Conservation (phyloP, 2,113 vertebrate species). For the Leptobrachium ailaonicum region DNA sequence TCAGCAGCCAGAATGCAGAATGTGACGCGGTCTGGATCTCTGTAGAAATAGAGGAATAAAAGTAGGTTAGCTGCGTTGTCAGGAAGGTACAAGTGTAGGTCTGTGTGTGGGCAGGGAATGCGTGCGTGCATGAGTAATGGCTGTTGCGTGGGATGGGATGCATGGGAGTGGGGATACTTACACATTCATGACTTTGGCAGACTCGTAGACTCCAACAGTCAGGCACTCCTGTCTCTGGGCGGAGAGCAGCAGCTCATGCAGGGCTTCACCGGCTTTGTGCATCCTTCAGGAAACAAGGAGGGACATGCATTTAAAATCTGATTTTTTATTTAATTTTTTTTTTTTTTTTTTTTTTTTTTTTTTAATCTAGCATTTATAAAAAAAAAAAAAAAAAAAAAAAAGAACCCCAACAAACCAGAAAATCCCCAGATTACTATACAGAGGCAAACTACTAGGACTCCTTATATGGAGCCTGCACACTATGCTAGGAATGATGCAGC, state of each 20-base stretch:
- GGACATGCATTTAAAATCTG: constrained; percentile 19
- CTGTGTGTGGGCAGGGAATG: constrained; percentile 9
- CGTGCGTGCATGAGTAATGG: constrained; percentile 29
- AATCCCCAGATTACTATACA: neutral
- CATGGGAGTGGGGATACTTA: constrained; percentile 69
- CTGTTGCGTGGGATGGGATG: constrained; percentile 5
- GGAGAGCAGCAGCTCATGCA: constrained; percentile 86
- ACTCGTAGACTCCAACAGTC: constrained; percentile 95
- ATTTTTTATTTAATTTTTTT: too few relatives aligned
- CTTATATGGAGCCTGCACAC: constrained; percentile 14
- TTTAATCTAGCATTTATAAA: too few relatives aligned
- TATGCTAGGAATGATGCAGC: neutral
- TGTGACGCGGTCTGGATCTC: constrained; percentile 92
- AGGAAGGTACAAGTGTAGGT: neutral
- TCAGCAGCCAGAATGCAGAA: constrained; percentile 91
- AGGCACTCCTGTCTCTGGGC: constrained; percentile 90
- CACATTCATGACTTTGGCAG: constrained; percentile 97
- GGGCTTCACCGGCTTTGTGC: constrained; percentile 85
- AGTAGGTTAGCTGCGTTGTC: constrained; percentile 5
- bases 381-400: too few relatives aligned
- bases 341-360: too few relatives aligned
- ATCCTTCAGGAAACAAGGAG: constrained; percentile 65
- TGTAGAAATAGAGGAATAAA: constrained; percentile 53
- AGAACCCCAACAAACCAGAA: too few relatives aligned
- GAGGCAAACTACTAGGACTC: neutral